Evolutionary conservation across 2,888 invertebrate species (phyloP), one percentile per base, ranked within the genome.

Genomic region (Rhimphoctona megacephalus): DNA sequence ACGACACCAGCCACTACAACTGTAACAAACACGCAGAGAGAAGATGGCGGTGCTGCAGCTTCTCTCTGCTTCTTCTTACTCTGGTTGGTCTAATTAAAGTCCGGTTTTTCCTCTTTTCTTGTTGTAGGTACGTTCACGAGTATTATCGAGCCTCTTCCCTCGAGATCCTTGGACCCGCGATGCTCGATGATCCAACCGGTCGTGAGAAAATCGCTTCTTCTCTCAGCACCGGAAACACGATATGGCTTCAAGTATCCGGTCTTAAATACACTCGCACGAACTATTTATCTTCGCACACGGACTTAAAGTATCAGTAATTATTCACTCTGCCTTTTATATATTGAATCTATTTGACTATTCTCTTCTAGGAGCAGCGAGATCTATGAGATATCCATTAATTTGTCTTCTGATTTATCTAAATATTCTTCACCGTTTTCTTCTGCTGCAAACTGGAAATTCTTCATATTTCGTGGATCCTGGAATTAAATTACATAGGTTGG

Each of bases 41-140:
- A 64, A 83, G 74, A 70, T 14, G 46, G 54, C 72, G 22, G 17
- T 36, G 69, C 57, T 64, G 36, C 19, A 36, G 14, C 52, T 43
- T 67, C 67, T 64, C 66, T 54, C 43, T 76, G 52, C 77, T 84
- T 83, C 77, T 83, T 57, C 52, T 43, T 78, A 61, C 43, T 52
- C 77, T 74, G 74, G 88, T 86, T 89, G 91, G 88, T 91, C 91
- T 90, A 92, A 92, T 92, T 92, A 90, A 90, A 90, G 89, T 88
- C 83, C 88, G 88, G 88, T 88, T 87, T 88, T 67, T 87, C 79
- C 85, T 91, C 88, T 89, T 84, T 84, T 91, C 86, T 89, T 88
- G 87, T 90, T 90, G 73, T 89, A 90, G 90, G 90, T 92, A 90
- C 88, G 90, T 90, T 90, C 87, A 87, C 91, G 89, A 88, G 90